Base-by-base conservation (phyloP, 2,888 invertebrate species). In the Oithona nana region DNA sequence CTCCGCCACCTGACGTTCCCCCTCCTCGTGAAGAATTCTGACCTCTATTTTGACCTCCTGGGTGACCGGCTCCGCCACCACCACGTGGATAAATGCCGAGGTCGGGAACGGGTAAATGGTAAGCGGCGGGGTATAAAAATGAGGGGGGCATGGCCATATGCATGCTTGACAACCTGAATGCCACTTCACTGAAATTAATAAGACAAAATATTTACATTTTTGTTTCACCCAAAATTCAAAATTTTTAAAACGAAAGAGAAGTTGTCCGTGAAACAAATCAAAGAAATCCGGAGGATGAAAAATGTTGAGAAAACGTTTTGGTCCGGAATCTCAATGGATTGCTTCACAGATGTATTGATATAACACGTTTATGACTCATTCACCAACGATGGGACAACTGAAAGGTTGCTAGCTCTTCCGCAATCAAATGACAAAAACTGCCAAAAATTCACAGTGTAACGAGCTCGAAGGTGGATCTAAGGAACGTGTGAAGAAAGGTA, bases 101-200 rank as follows among this genome's bases (percentile, higher is more conserved):
- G 22, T 31, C 57, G 22, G 50, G 22, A n/a, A 50, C 59, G 26
- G 29, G 24, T 6, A 24, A 29, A 1, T 29, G 30, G 24, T 61
- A 55, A 29, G 61, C 50, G 50, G 49, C 24, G 28, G 49, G 24
- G 28, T 50, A 59, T 48, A 50, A 8, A 26, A 50, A 26, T 26
- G 50, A 59, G n/a, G 59, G 59, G 24, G 59, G 59, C 28, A 49
- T 16, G 26, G 59, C 24, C 50, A 59, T 49, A 20, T 50, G 6
- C 39, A 39, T 39, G 39, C 39, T 39, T 16, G 39, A 39, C 39
- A 39, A 39, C 39, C 39, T 6, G 39, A 39, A 39, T 11, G 39
- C 39, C 39, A 39, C 39, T 39, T 39, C 39, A 39, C 39, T 39
- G 39, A 39, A 39, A 39, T 39, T 39, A 16, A 39, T 11, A n/a